These are phyloP conservation scores for Eubasilissa regina DNA, from an alignment of 1,140 invertebrate species.

Conservation along the genomic window DNA sequence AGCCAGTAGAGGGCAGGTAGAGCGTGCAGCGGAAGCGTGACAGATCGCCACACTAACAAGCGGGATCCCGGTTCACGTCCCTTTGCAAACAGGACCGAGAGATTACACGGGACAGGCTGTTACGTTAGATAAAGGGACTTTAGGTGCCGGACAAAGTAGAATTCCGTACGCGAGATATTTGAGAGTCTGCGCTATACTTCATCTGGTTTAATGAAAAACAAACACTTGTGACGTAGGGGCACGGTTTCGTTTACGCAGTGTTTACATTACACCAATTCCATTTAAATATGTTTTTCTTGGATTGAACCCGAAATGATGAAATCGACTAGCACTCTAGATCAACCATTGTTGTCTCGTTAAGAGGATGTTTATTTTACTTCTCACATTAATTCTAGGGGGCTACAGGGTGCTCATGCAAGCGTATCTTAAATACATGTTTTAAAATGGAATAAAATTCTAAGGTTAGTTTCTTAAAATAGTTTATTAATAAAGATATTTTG, in stretches of 20 bases:
- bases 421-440: no score
- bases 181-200: slow-evolving; percentile 49
- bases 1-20: neutral
- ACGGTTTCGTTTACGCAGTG: slow-evolving; percentile 23
- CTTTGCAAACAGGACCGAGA: slow-evolving; percentile 52
- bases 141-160: neutral
- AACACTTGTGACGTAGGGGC: slow-evolving; percentile 39
- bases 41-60: slow-evolving; percentile 51
- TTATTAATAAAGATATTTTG: no score
- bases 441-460: no score
- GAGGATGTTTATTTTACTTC: no score
- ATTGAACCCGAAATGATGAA: neutral
- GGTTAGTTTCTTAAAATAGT: no score
- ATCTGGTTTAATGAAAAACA: slow-evolving; percentile 56
- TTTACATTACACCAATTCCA: neutral
- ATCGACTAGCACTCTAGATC: no score
- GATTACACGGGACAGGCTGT: slow-evolving; percentile 46
- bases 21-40: slow-evolving; percentile 25
- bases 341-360: no score
- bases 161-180: slow-evolving; percentile 24
- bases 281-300: slow-evolving; percentile 30
- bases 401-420: no score
- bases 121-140: slow-evolving; percentile 24
- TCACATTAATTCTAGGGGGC: no score
- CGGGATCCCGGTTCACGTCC: slow-evolving; percentile 46